These are phyloP conservation scores for Callithrix jacchus DNA, from an alignment of 2,113 vertebrate species.

Conservation along the genomic window DNA sequence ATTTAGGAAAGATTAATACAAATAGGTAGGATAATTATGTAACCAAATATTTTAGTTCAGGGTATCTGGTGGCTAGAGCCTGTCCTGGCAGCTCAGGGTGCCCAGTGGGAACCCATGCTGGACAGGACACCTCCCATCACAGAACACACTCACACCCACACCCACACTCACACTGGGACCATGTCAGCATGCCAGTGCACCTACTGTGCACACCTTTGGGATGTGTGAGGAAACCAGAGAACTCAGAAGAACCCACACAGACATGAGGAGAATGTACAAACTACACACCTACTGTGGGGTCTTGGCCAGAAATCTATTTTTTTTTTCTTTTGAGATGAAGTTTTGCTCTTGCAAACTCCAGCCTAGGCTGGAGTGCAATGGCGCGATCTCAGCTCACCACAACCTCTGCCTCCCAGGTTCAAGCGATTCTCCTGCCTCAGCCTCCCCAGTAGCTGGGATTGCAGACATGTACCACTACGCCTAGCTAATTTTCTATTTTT, in stretches of 20 bases:
- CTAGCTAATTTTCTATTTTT: too few species aligned
- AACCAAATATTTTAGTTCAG: not conserved
- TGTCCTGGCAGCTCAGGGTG: not conserved
- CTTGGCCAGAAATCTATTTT: not conserved
- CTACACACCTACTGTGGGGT: not conserved
- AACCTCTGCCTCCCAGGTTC: too few species aligned
- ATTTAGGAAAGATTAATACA: not conserved
- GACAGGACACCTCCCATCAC: not conserved
- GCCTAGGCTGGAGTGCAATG: too few species aligned
- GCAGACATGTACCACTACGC: too few species aligned
- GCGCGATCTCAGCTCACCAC: too few species aligned
- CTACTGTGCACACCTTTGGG: not conserved
- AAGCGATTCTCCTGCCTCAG: too few species aligned
- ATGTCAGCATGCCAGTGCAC: not conserved
- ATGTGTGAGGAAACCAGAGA: not conserved
- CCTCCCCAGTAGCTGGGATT: too few species aligned
- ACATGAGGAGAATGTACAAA: not conserved
- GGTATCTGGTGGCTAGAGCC: not conserved
- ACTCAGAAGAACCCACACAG: not conserved
- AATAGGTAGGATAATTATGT: not conserved
- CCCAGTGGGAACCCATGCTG: not conserved
- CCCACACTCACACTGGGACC: not conserved
- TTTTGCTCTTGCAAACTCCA: too few species aligned
- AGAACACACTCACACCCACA: not conserved
- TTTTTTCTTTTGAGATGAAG: not conserved